A percentile compares a stretch with the other conserved stretches of the same genome.
These are phyloP conservation scores for Vidua macroura DNA, from an alignment of 2,113 vertebrate genomes.

Conservation along the genomic window DNA sequence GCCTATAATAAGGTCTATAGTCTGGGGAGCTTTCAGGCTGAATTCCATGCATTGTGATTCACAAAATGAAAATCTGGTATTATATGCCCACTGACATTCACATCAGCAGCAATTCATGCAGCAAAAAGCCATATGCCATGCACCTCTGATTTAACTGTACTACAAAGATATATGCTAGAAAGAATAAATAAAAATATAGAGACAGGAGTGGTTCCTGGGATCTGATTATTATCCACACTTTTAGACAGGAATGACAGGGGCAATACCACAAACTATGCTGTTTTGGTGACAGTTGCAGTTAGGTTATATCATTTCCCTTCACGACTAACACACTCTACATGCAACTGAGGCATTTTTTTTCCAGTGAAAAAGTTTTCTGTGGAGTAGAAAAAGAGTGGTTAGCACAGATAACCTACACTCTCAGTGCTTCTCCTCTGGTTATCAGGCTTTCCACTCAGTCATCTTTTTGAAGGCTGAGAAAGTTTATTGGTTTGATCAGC, in stretches of 20 bases:
- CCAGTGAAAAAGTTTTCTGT: not conserved
- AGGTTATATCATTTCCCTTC: not conserved
- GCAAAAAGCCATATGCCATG: constrained; percentile 74
- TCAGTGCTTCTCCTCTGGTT: not conserved
- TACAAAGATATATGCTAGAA: constrained; percentile 25
- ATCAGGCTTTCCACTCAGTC: not conserved
- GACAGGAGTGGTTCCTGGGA: not conserved
- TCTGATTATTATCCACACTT: not conserved
- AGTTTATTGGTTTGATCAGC: constrained; percentile 39
- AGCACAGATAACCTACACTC: not conserved
- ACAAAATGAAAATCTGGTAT: constrained; percentile 71
- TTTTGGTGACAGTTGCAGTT: constrained; percentile 16
- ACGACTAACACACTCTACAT: not conserved
- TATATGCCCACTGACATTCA: constrained; percentile 73
- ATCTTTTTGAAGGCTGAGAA: constrained; percentile 2
- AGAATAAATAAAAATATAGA: constrained; percentile 39
- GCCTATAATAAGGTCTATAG: constrained; percentile 40
- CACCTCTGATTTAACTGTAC: constrained; percentile 57
- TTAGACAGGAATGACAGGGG: not conserved
- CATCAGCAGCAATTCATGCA: constrained; percentile 72
- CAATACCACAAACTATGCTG: not conserved
- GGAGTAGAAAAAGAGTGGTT: not conserved
- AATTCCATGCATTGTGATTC: constrained; percentile 64
- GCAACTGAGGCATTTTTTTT: not conserved
- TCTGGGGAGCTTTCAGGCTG: constrained; percentile 56